Evolutionary conservation across 2,797 vertebrate genomes (phyloP).

Genomic region (Chloroceryle amazona): DNA sequence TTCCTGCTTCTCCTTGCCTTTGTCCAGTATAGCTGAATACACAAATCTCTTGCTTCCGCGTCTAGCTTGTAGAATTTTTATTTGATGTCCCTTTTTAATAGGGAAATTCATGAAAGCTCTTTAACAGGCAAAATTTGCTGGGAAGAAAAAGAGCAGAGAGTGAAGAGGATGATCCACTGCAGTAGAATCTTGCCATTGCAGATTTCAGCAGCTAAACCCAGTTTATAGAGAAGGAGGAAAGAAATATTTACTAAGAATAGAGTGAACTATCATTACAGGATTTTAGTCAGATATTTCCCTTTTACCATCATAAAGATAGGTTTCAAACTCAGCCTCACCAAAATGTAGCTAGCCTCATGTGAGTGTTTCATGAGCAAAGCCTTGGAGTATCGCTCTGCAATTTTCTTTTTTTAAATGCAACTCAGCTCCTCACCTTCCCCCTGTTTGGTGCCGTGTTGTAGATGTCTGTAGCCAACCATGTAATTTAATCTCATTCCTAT

Average conservation of each 20-base stretch:
- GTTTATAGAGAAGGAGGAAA: not conserved
- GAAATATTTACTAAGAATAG: not conserved
- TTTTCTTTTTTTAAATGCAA: not conserved
- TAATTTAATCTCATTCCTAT: slow-evolving; percentile 63
- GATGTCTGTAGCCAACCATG: slow-evolving; percentile 42
- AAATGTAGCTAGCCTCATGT: not conserved
- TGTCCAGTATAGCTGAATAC: not conserved
- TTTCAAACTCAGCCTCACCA: not conserved
- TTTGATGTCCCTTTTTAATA: not conserved
- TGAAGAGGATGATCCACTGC: not conserved
- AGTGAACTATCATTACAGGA: not conserved
- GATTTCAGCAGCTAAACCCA: not conserved
- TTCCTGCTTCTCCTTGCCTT: not conserved
- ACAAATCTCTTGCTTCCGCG: not conserved
- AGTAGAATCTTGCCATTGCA: not conserved
- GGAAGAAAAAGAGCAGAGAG: not conserved
- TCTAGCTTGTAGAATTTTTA: not conserved
- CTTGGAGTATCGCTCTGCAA: not conserved
- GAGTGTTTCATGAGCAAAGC: not conserved
- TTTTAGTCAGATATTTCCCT: not conserved
- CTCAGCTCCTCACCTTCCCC: not conserved
- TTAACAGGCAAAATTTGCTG: not conserved
- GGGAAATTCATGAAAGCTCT: not conserved
- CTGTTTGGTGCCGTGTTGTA: not conserved
- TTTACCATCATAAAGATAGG: not conserved